Percentiles rank a stretch among this genome's conserved stretches.
Conservation (phyloP, 1,140 invertebrate species). For the Bradynema listronoti region DNA sequence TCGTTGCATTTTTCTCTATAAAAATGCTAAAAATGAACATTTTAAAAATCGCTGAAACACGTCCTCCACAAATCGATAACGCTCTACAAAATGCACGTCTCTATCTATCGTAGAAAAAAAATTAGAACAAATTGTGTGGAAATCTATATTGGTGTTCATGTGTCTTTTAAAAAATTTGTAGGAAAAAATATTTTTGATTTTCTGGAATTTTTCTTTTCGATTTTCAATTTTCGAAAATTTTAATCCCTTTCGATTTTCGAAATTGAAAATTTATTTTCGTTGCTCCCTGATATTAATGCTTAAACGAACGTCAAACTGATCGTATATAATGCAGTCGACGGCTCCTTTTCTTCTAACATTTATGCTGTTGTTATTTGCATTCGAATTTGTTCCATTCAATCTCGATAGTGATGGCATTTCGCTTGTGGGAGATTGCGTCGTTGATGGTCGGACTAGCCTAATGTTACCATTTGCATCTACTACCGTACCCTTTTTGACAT, state of each 20-base stretch:
- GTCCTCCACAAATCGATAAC: too few species aligned
- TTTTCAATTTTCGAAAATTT: background rate
- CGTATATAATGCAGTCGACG: conserved; percentile 5
- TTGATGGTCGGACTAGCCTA: background rate
- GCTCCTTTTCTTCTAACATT: background rate
- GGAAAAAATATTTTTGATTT: background rate
- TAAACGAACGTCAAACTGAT: conserved; percentile 3
- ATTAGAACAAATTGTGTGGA: background rate
- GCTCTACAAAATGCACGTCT: too few species aligned
- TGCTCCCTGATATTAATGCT: background rate
- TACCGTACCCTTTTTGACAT: background rate
- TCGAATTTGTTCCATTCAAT: background rate
- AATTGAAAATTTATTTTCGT: background rate
- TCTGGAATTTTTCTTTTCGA: background rate
- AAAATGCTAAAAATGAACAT: too few species aligned
- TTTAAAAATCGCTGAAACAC: too few species aligned
- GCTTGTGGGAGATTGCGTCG: background rate
- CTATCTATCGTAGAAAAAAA: too few species aligned
- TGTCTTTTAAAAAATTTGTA: background rate
- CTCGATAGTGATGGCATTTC: background rate
- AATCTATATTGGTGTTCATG: background rate
- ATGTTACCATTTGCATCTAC: background rate
- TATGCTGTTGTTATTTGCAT: background rate
- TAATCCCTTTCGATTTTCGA: background rate
- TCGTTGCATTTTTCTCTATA: too few species aligned